Conservation (phyloP, 2,113 vertebrate species). For the Sturnira hondurensis region DNA sequence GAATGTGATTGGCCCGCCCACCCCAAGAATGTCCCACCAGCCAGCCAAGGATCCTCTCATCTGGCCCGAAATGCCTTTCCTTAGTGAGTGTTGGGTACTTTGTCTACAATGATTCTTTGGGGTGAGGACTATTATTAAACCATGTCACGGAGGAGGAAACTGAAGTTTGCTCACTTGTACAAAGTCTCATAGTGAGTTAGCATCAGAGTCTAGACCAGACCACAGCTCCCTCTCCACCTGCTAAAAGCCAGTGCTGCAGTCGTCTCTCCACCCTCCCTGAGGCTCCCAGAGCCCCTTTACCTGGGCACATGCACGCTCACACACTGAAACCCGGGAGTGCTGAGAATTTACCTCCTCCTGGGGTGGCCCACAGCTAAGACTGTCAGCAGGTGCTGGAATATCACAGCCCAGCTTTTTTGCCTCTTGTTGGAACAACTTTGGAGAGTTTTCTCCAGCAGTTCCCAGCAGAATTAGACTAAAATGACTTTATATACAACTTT, state of each 20-base stretch:
- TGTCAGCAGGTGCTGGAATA: neutral
- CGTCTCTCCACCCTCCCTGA: neutral
- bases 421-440: neutral
- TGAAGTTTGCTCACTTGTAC: neutral
- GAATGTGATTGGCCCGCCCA: rapidly evolving
- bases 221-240: neutral
- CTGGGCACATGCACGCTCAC: neutral
- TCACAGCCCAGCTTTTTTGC: neutral
- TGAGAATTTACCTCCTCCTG: neutral
- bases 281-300: neutral
- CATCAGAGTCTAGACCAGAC: neutral
- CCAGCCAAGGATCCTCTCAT: neutral
- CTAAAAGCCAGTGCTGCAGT: neutral
- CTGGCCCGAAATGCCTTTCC: neutral
- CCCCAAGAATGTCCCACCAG: neutral
- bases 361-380: neutral
- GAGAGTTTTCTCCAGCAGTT: neutral
- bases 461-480: neutral
- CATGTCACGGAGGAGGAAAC: neutral
- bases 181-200: neutral
- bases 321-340: neutral
- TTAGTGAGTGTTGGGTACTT: neutral
- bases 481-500: neutral
- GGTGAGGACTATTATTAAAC: neutral
- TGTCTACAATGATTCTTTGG: neutral